Base-by-base conservation (phyloP, 2,888 invertebrate genomes). In the Nemapogon koenigi region DNA sequence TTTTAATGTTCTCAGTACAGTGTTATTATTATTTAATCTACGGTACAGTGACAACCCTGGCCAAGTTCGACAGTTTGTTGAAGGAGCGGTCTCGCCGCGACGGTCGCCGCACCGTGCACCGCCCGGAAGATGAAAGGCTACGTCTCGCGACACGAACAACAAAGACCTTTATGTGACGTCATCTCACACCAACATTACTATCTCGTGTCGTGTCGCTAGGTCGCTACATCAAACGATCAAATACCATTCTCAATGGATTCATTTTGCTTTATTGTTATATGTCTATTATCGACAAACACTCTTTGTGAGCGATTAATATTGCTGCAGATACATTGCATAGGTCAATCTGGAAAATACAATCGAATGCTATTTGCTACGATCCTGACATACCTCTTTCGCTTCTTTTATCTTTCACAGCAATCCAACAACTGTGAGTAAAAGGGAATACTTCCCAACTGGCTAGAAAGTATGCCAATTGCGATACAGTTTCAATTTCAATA, bases 141-240 rank as follows among this genome's bases (percentile, higher is more conserved):
- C 29, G 33, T 57, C 60, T 57, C 61, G 63, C 61, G 59, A 58
- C 65, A 57, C 66, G 65, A 68, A 69, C 64, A 58, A 68, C 67
- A 69, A 70, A 69, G 68, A 54, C 55, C 57, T 61, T 64, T 70
- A n/a, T n/a, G n/a, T n/a, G n/a, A n/a, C n/a, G 67, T 69, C 60
- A 65, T 56, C 59, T 55, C 52, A 14, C 4, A 4, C 33, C 4
- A 18, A 17, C 6, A 19, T 33, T 11, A 14, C 31, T 22, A 6
- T 22, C 22, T 22, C 7, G 7, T 22, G 6, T 22, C 22, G 6
- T 22, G 22, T 22, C 22, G 22, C 22, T 10, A 27, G 11, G 28
- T 13, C 28, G 28, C 13, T 27, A 13, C 11, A 27, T 27, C 11
- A 14, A 14, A n/a, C 11, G 11, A 27, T 27, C 28, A 4, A 13